Conservation (phyloP, 1,140 invertebrate genomes). For the Rhagoletis pomonella region DNA sequence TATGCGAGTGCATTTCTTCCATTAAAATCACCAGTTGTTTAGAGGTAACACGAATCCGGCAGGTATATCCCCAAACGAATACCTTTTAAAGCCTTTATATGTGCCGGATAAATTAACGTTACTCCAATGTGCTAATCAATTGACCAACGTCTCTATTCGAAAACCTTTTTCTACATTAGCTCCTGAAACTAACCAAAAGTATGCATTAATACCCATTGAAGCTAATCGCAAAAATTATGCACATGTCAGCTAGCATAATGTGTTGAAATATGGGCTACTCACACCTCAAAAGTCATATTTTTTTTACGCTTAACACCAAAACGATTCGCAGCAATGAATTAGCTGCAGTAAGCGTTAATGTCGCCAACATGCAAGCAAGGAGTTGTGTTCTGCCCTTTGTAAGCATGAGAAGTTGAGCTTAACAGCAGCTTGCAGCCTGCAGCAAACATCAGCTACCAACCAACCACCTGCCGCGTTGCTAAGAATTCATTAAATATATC, state of each 20-base stretch:
- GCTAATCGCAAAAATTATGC: slow-evolving; percentile 15
- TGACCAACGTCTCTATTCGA: too few relatives aligned
- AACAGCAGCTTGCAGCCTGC: neutral
- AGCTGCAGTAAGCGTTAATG: neutral
- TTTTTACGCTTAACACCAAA: neutral
- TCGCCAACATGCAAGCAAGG: slow-evolving; percentile 10
- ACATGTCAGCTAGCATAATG: slow-evolving; percentile 26
- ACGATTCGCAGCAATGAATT: slow-evolving; percentile 5
- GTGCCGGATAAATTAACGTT: too few relatives aligned
- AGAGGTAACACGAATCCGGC: too few relatives aligned
- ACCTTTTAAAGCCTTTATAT: too few relatives aligned
- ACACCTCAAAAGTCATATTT: neutral
- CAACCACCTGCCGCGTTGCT: slow-evolving; percentile 16
- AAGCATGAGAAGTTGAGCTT: neutral
- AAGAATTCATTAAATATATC: slow-evolving; percentile 48
- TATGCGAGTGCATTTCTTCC: too few relatives aligned
- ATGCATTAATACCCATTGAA: neutral
- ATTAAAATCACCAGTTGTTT: too few relatives aligned
- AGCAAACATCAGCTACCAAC: neutral
- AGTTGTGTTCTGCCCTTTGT: neutral
- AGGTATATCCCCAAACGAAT: too few relatives aligned
- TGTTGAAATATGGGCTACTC: slow-evolving; percentile 8
- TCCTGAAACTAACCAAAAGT: too few relatives aligned
- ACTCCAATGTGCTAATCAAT: too few relatives aligned
- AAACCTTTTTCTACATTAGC: too few relatives aligned